Percentiles rank a stretch among this genome's conserved stretches.
These are phyloP conservation scores for Theonella swinhoei DNA, from an alignment of 37 sponge, comb jelly and placozoan species.

Conservation along the genomic window DNA sequence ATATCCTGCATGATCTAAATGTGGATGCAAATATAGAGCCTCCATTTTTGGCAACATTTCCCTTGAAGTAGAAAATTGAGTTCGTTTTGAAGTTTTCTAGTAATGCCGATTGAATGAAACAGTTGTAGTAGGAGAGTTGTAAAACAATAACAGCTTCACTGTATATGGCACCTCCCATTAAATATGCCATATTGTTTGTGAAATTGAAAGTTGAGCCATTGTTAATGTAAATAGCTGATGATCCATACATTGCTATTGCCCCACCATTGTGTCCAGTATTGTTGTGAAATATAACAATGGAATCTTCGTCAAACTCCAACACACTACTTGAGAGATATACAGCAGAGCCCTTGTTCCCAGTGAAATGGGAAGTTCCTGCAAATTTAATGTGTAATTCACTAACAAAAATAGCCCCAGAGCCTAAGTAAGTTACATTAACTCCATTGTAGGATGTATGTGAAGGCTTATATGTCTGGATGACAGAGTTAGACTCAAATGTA, in stretches of 20 bases:
- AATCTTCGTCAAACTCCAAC: neutral
- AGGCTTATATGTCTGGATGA: neutral
- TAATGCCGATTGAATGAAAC: neutral
- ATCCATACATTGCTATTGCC: neutral
- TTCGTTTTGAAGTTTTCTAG: neutral
- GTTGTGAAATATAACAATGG: neutral
- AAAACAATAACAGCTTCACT: neutral
- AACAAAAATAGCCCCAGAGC: neutral
- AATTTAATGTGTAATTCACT: neutral
- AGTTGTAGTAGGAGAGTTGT: neutral
- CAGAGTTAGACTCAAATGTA: neutral
- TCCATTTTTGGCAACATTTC: neutral
- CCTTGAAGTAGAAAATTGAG: neutral
- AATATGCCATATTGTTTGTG: neutral
- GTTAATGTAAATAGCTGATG: neutral
- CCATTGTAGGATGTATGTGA: neutral
- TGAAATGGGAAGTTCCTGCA: neutral
- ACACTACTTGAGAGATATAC: neutral
- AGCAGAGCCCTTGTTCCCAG: neutral
- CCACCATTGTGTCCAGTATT: neutral
- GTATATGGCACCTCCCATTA: neutral
- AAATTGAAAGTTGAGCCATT: neutral
- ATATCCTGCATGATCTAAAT: neutral
- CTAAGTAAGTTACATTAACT: neutral
- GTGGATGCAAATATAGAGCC: neutral